Percentiles rank a stretch among this genome's conserved stretches.
phyloP scores from a whole-genome alignment of 53 echinoderm and acorn worm species.

The Arbacia lixula region DNA sequence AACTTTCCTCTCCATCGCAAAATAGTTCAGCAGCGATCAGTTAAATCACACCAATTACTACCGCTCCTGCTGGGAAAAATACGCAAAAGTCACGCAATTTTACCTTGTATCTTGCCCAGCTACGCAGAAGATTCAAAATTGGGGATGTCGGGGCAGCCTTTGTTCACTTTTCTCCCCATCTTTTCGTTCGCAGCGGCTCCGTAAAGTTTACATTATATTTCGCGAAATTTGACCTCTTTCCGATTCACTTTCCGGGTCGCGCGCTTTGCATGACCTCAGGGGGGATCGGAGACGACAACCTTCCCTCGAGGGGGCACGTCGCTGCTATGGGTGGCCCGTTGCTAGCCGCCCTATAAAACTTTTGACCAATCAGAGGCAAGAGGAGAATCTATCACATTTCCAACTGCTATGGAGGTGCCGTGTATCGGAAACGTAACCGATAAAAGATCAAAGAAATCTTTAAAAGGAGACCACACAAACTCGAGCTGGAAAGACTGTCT shows the following conservation, averaged over 20 bases:
- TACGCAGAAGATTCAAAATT: conserved; percentile 30
- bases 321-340: conserved; percentile 28
- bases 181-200: conserved; percentile 39
- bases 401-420: no score
- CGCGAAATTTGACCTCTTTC: conserved; percentile 47
- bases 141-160: conserved; percentile 1
- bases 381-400: no score
- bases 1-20: no score
- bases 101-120: conserved; percentile 20
- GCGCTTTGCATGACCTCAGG: conserved; percentile 30
- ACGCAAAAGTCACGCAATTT: background rate
- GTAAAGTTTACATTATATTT: conserved; percentile 51
- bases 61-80: no score
- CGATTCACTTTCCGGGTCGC: conserved; percentile 45
- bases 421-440: no score
- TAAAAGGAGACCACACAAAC: no score
- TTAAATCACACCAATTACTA: no score
- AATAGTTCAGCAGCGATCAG: no score
- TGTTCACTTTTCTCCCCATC: conserved; percentile 47
- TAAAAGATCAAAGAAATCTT: no score
- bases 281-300: conserved; percentile 33
- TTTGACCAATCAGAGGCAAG: conserved; percentile 13
- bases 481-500: no score
- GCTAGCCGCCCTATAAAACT: conserved; percentile 7
- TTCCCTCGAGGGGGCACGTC: conserved; percentile 7